Conservation (phyloP, 35 echinoderm and acorn worm species). For the Ophioderma brevispina region DNA sequence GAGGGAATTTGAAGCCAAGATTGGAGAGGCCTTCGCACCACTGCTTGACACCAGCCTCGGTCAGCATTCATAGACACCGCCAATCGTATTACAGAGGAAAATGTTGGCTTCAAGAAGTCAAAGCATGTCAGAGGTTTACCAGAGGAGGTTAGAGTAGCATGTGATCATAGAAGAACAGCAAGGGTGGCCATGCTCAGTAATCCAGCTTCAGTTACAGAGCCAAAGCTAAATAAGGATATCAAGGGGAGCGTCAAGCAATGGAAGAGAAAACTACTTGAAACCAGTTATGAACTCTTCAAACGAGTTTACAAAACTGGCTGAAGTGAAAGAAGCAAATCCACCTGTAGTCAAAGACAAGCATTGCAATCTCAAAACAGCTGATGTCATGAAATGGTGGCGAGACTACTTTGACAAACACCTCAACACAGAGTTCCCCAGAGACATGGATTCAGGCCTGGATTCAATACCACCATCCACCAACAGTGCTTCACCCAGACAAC, state of each 20-base stretch:
- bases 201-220: background rate
- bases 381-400: conserved; percentile 28
- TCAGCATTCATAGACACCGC: background rate
- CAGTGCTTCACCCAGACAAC: background rate
- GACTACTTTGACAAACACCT: conserved; percentile 18
- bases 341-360: conserved; percentile 24
- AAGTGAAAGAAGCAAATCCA: conserved; percentile 11
- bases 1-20: background rate
- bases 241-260: conserved; percentile 2
- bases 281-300: conserved; percentile 6
- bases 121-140: conserved; percentile 16
- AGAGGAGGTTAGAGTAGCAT: conserved; percentile 25
- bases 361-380: conserved; percentile 30
- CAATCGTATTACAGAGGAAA: background rate
- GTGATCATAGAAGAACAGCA: conserved; percentile 31
- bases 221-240: conserved; percentile 18
- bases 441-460: background rate
- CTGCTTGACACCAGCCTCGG: background rate
- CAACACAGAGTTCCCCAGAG: conserved; percentile 16
- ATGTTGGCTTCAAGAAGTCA: background rate
- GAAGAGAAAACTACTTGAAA: conserved; percentile 8
- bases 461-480: conserved; percentile 11
- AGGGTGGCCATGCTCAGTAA: conserved; percentile 22
- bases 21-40: background rate
- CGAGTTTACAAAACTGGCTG: background rate